These are phyloP conservation scores for Heliconius eleuchia DNA, from an alignment of 1,140 invertebrate species.

Conservation along the genomic window DNA sequence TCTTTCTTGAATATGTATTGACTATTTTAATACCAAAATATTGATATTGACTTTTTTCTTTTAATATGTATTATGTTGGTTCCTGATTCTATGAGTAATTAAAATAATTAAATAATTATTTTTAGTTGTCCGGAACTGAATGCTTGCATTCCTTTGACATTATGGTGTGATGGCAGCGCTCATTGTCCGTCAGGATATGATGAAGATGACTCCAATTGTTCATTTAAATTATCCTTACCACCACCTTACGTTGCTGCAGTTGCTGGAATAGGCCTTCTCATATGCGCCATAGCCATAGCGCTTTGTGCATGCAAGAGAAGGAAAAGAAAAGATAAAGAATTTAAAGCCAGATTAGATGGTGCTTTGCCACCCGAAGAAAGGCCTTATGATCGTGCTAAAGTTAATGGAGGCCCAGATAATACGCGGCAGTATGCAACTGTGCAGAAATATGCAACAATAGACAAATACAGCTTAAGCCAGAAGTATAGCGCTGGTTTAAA, in stretches of 20 bases:
- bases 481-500: constrained; percentile 80
- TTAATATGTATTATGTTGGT: neutral
- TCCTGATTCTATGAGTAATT: no score
- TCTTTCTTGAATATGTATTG: neutral
- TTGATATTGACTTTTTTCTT: neutral
- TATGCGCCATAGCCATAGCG: constrained; percentile 84
- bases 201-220: constrained; percentile 89
- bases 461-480: constrained; percentile 80
- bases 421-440: constrained; percentile 73
- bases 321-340: constrained; percentile 84
- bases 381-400: constrained; percentile 83
- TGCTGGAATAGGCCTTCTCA: constrained; percentile 83
- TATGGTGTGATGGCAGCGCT: constrained; percentile 93
- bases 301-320: constrained; percentile 78
- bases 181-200: constrained; percentile 94
- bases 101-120: constrained; percentile 32
- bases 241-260: constrained; percentile 85
- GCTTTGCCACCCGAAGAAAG: constrained; percentile 79
- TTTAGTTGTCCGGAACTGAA: constrained; percentile 91
- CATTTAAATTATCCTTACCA: constrained; percentile 86
- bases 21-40: no score
- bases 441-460: constrained; percentile 80
- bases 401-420: constrained; percentile 79
- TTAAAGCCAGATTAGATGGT: constrained; percentile 80
- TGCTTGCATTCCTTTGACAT: constrained; percentile 90